Evolutionary conservation across 2,113 vertebrate species (phyloP).

Genomic region (Solea senegalensis): DNA sequence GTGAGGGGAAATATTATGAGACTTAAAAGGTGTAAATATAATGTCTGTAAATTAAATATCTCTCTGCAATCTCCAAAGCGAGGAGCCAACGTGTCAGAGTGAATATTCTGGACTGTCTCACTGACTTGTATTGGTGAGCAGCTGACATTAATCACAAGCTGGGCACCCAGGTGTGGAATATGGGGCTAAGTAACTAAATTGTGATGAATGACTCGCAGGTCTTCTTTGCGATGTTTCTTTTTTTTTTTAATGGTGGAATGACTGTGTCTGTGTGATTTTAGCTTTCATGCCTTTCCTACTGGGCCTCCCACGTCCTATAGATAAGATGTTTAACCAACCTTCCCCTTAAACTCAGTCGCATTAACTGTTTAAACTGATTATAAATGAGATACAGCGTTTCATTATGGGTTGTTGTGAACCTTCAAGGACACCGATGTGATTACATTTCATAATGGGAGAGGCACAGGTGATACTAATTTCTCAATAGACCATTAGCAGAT

Average conservation of each 20-base stretch:
- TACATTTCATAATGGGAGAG: not conserved
- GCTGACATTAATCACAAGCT: constrained; percentile 69
- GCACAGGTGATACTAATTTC: constrained; percentile 6
- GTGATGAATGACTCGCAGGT: constrained; percentile 72
- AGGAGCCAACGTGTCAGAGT: constrained; percentile 60
- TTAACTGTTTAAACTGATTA: not conserved
- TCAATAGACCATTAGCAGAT: constrained; percentile 2
- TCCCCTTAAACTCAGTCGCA: not conserved
- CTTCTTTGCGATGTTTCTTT: constrained; percentile 51
- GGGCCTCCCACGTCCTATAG: not conserved
- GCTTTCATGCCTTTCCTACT: constrained; percentile 17
- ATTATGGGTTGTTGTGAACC: not conserved
- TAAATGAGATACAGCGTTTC: not conserved
- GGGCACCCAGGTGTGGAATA: constrained; percentile 75
- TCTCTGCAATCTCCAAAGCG: constrained; percentile 53
- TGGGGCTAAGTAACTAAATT: constrained; percentile 74
- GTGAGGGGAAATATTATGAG: constrained; percentile 20
- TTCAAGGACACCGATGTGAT: constrained; percentile 5
- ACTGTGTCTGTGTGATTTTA: constrained; percentile 4
- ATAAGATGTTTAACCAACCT: constrained; percentile 10
- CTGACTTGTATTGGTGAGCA: constrained; percentile 62
- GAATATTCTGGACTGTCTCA: constrained; percentile 54
- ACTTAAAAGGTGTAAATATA: constrained; percentile 38
- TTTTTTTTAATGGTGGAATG: constrained; percentile 9
- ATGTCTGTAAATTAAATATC: constrained; percentile 50